Base-by-base conservation (phyloP, 2,888 invertebrate species). In the Drosophila meridiana region DNA sequence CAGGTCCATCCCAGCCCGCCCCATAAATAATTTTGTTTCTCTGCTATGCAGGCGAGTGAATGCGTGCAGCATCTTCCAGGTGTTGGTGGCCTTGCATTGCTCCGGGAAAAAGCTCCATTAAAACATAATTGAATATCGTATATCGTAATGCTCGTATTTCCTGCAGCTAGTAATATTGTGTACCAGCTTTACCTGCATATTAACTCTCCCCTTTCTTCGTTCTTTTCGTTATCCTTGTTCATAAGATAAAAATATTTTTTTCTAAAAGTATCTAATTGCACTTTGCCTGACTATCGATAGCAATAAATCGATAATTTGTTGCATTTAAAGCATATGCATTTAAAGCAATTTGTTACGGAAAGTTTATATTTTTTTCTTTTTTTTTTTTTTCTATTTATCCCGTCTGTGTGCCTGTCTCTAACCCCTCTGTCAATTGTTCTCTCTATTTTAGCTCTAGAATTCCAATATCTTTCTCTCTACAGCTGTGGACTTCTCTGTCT, bases 51-150 rank as follows among this genome's bases (percentile, higher is more conserved):
- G 7, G 13, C 38, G 26, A 32, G 14, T 28, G 14, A 32, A n/a
- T 20, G 14, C 48, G 3, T 32, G 50, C 50, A 32, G n/a, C 50
- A 14, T 50, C 32, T 20, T 50, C 20, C 50, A 36, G 26, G 36
- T 53, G 53, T 53, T 52, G 50, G 32, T 53, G 50, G 50, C 50
- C 50, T 50, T 50, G 32, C 50, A 50, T 4, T 34, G 50, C n/a
- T 0, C 32, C 9, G 7, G 32, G 34, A n/a, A 11, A 26, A 26
- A 26, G 13, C 26, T 38, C 50, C 50, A 52, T 52, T 52, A 52
- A 52, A 34, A 6, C 38, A 36, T 38, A 53, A 53, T 38, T 53
- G 53, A 36, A 38, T 53, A 53, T 53, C 53, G 53, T 38, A 53
- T 53, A 26, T 53, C 38, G 53, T n/a, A 38, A 2, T 26, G 53